A percentile compares a stretch with the other conserved stretches of the same genome.
Conservation (phyloP, 2,888 invertebrate genomes). For the Notodonta dromedarius region DNA sequence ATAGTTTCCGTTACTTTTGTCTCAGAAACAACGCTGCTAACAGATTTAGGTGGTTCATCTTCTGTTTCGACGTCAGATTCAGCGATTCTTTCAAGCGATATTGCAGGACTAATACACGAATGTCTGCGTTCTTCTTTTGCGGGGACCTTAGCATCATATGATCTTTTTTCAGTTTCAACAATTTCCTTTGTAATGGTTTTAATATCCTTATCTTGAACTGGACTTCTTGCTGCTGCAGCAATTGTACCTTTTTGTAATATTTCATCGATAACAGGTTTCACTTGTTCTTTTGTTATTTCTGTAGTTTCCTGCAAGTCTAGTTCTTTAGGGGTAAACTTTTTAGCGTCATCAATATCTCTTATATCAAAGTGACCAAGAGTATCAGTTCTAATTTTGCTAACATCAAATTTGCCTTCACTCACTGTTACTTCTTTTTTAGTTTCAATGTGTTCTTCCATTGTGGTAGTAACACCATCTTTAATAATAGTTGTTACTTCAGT, state of each 20-base stretch:
- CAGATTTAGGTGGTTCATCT: conserved; percentile 59
- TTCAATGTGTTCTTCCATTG: conserved; percentile 40
- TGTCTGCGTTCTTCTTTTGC: conserved; percentile 76
- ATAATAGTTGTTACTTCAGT: conserved; percentile 42
- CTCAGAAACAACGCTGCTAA: conserved; percentile 32
- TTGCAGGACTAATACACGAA: conserved; percentile 78
- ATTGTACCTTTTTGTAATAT: conserved; percentile 72
- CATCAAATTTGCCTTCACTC: conserved; percentile 64
- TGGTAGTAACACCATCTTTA: conserved; percentile 42
- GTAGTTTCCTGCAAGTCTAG: conserved; percentile 55
- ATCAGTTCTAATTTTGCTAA: conserved; percentile 73
- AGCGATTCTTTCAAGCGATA: conserved; percentile 76
- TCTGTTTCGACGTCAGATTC: conserved; percentile 78
- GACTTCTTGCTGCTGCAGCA: conserved; percentile 68
- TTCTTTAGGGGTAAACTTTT: conserved; percentile 57
- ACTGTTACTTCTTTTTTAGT: conserved; percentile 37
- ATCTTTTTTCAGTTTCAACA: conserved; percentile 71
- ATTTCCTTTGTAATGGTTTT: conserved; percentile 68
- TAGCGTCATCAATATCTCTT: conserved; percentile 48
- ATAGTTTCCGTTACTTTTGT: conserved; percentile 41
- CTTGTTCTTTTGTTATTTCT: conserved; percentile 73
- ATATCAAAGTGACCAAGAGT: conserved; percentile 71
- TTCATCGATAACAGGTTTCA: conserved; percentile 75
- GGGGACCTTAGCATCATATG: conserved; percentile 78
- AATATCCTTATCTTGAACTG: conserved; percentile 69